phyloP scores from a whole-genome alignment of 2,797 vertebrate genomes.

The Sciurus carolinensis region DNA sequence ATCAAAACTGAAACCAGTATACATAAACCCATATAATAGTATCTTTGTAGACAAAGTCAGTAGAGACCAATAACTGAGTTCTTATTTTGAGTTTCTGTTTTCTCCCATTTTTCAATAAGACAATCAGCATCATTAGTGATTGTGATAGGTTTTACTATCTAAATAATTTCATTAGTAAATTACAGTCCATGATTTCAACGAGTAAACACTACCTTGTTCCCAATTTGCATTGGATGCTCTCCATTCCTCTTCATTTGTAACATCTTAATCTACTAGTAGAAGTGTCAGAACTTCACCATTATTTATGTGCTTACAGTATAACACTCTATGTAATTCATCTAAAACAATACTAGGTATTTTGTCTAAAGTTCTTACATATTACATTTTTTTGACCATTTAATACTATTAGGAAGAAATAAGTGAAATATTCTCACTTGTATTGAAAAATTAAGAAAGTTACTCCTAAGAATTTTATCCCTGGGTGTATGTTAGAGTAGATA shows the following conservation, averaged over 20 bases:
- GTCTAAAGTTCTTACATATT: not conserved
- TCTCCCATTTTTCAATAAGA: not conserved
- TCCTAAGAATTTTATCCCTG: not conserved
- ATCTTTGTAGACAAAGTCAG: not conserved
- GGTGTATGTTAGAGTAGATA: not conserved
- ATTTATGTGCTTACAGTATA: not conserved
- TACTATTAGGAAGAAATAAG: not conserved
- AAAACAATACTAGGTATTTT: not conserved
- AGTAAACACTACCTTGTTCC: not conserved
- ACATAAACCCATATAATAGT: not conserved
- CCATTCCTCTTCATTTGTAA: not conserved
- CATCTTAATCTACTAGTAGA: not conserved
- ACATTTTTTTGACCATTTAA: not conserved
- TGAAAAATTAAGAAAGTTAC: not conserved
- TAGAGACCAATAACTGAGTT: not conserved
- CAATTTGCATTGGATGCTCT: not conserved
- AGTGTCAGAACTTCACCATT: not conserved
- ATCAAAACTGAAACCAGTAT: not conserved
- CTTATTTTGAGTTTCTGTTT: not conserved
- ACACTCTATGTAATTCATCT: not conserved
- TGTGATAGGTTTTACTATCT: not conserved
- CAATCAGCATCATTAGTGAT: not conserved
- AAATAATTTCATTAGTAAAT: not conserved
- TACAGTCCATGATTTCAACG: not conserved
- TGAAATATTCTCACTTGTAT: not conserved